Evolutionary conservation across 2,797 vertebrate genomes (phyloP), one percentile per base, ranked within the genome.

Genomic region (Sebastes variabilis): DNA sequence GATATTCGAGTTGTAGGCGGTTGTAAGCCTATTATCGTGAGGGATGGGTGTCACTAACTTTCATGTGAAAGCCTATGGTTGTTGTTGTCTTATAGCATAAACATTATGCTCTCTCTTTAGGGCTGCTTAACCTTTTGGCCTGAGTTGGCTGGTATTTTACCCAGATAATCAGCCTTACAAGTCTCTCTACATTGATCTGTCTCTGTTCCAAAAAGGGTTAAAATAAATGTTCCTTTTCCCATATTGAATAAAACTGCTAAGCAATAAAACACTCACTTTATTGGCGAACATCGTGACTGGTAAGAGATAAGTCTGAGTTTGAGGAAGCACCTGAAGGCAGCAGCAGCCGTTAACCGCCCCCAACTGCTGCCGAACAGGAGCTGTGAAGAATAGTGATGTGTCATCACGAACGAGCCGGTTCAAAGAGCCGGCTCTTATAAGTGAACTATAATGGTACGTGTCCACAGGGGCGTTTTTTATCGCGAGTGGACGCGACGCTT

Each of bases 271-370:
- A 24, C 18, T 1, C 2, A 20, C 10, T 32, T n/a, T 38, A 11
- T 16, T 24, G 27, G 8, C 12, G 2, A 14, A 32, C 32, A 8
- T 49, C 3, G 32, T 59, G 18, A 27, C 12, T 38, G 4, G 11
- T 60, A 13, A 5, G 8, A 1, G 2, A 49, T 24, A 27, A 2
- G 1, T 12, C 72, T 16, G 73, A 81, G 75, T 0, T 66, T 72
- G n/a, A 11, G 22, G n/a, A 38, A 30, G 82, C 25, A 71, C 85
- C 0, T 89, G 89, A 94, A 94, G 62, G 92, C 91, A 86, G 14
- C 93, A 83, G n/a, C 93, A 78, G n/a, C 29, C 20, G 61, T 58
- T 60, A 22, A 25, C 84, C 89, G 83, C 90, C 88, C 86, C 79
- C 77, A 2, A 2, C 67, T 25, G 68, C 80, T 36, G 67, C 49